Evolutionary conservation across 1,140 invertebrate genomes (phyloP), one percentile per base, ranked within the genome.

Genomic region (Fopius arisanus): DNA sequence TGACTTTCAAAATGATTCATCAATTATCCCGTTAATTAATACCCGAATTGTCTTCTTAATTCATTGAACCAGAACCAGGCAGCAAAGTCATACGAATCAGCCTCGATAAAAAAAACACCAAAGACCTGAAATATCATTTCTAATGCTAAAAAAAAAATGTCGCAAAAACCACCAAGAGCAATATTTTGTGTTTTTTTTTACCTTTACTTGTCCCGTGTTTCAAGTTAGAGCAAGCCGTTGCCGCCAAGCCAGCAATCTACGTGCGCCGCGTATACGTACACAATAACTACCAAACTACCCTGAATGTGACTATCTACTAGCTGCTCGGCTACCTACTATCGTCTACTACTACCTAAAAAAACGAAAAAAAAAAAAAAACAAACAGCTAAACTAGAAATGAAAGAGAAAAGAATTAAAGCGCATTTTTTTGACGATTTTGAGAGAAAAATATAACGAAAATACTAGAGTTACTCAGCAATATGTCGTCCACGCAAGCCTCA

Each of bases 201-300:
- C 81, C 83, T 87, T 85, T 76, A 83, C 16, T 78, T 84, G 81
- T 81, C 82, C 81, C 72, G 66, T 74, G 70, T 74, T 72, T 84
- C 83, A 86, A 87, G 85, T 87, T 87, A 87, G 84, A 86, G 85
- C 85, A 87, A 87, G 84, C 83, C 81, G 84, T 81, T 31, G 26
- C 83, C 81, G 81, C 83, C 85, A 82, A 84, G 78, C 83, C 84
- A 86, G 84, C 85, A 82, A 80, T 31, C 72, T 72, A 77, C 85
- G 83, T 86, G 79, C 84, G 81, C 79, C 85, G 84, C 85, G 85
- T 86, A 85, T 86, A 85, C 81, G 82, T 86, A 86, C 83, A 87
- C 83, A 77, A 83, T 84, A 84, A 84, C 82, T 79, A 76, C 78
- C 74, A 80, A 59, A 59, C 54, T 65, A 65, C 62, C 81, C 76